A percentile compares a stretch with the other conserved stretches of the same genome.
Conservation (phyloP, 1,140 invertebrate species). For the Plectrocnemia conspersa region DNA sequence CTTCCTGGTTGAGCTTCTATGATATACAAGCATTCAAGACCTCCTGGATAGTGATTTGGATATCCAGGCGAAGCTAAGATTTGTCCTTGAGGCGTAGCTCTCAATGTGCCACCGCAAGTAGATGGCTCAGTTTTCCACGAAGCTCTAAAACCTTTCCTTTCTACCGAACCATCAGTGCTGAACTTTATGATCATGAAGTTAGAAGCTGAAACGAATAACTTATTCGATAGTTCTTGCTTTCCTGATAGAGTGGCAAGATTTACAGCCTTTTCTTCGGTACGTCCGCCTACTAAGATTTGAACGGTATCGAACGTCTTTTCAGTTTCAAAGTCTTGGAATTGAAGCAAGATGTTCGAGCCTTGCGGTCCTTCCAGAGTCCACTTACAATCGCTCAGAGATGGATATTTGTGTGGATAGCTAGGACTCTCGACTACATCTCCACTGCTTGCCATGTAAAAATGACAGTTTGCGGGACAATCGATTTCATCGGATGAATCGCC, state of each 20-base stretch:
- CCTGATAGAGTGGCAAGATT: slow-evolving; percentile 89
- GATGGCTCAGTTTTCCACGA: slow-evolving; percentile 93
- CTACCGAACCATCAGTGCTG: slow-evolving; percentile 87
- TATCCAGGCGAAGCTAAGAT: slow-evolving; percentile 84
- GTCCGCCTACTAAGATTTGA: slow-evolving; percentile 89
- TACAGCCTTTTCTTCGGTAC: slow-evolving; percentile 90
- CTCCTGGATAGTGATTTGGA: slow-evolving; percentile 87
- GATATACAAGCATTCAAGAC: slow-evolving; percentile 89
- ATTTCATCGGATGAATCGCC: slow-evolving; percentile 89
- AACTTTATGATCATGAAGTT: slow-evolving; percentile 99
- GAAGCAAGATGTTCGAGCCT: slow-evolving; percentile 86
- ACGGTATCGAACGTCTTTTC: slow-evolving; percentile 95
- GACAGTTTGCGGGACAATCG: slow-evolving; percentile 81
- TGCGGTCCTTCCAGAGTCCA: slow-evolving; percentile 96
- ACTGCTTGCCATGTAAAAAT: slow-evolving; percentile 88
- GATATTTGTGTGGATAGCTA: slow-evolving; percentile 91
- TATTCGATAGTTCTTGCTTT: slow-evolving; percentile 73
- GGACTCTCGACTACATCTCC: slow-evolving; percentile 93
- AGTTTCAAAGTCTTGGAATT: slow-evolving; percentile 97
- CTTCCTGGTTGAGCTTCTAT: slow-evolving; percentile 83
- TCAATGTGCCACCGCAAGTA: slow-evolving; percentile 76
- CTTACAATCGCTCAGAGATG: slow-evolving; percentile 85
- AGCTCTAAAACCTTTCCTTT: slow-evolving; percentile 89
- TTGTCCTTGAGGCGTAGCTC: slow-evolving; percentile 78
- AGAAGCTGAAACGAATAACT: slow-evolving; percentile 86